A percentile compares a stretch with the other conserved stretches of the same genome.
Evolutionary conservation across 2,888 invertebrate species (phyloP).

Genomic region (Harpagoxenus sublaevis): DNA sequence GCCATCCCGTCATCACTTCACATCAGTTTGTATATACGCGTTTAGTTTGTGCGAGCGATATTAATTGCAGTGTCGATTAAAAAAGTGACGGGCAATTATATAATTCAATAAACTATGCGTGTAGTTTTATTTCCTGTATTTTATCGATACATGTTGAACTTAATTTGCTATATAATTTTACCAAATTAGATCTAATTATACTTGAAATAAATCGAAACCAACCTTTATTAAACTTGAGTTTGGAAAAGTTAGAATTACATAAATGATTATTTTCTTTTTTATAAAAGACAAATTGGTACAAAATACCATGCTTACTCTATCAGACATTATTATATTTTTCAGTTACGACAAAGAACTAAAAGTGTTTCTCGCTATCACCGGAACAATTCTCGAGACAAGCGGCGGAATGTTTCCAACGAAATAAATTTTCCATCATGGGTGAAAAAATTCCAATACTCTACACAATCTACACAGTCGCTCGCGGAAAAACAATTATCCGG

Average conservation of each 20-base stretch:
- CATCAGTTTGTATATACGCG: background rate
- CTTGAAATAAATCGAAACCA: background rate
- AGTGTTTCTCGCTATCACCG: background rate
- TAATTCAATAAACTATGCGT: background rate
- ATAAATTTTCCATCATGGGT: constrained; percentile 12
- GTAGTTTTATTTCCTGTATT: background rate
- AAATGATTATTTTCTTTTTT: background rate
- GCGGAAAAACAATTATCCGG: constrained; percentile 48
- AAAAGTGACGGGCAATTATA: background rate
- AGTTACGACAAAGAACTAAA: background rate
- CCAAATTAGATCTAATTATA: background rate
- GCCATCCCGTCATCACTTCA: background rate
- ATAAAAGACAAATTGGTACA: background rate
- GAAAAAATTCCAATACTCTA: constrained; percentile 44
- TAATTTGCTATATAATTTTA: background rate
- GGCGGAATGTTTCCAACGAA: background rate
- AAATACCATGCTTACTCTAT: background rate
- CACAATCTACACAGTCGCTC: constrained; percentile 13
- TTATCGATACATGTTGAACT: background rate
- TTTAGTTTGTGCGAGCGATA: background rate
- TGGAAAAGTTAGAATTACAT: background rate
- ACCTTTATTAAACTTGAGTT: background rate
- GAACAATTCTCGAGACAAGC: constrained; percentile 20
- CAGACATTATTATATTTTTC: constrained; percentile 3
- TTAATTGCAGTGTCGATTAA: background rate